A percentile compares a stretch with the other conserved stretches of the same genome.
These are phyloP conservation scores for Drosophila subsilvestris DNA, from an alignment of 2,888 invertebrate species.

Conservation along the genomic window DNA sequence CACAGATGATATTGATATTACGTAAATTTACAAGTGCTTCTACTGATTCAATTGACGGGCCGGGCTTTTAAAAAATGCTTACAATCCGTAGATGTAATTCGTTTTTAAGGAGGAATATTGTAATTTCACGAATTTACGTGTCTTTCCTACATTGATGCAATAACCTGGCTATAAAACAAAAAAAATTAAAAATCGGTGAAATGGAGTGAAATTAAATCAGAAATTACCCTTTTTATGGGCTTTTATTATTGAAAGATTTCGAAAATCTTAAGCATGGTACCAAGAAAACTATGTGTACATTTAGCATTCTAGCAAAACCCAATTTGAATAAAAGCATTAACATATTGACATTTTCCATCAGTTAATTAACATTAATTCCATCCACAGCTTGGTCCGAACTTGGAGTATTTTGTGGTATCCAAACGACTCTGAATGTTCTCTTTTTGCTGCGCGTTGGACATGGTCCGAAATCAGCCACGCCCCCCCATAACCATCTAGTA, in stretches of 20 bases:
- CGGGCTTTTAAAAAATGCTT: too few relatives aligned
- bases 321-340: background rate
- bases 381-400: background rate
- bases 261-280: background rate
- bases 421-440: background rate
- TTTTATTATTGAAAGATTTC: background rate
- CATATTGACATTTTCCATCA: background rate
- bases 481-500: background rate
- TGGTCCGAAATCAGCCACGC: slow-evolving; percentile 33
- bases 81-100: too few relatives aligned
- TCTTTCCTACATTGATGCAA: background rate
- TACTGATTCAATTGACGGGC: too few relatives aligned
- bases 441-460: slow-evolving; percentile 15
- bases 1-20: too few relatives aligned
- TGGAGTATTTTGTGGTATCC: background rate
- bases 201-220: background rate
- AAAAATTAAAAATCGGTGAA: background rate
- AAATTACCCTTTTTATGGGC: background rate
- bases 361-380: background rate
- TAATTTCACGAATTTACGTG: background rate
- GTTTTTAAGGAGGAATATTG: background rate
- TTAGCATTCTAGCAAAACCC: background rate
- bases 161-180: background rate
- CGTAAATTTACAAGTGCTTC: too few relatives aligned
- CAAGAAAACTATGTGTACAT: background rate